Conservation (phyloP, 2,888 invertebrate species). For the Bombylius discolor region DNA sequence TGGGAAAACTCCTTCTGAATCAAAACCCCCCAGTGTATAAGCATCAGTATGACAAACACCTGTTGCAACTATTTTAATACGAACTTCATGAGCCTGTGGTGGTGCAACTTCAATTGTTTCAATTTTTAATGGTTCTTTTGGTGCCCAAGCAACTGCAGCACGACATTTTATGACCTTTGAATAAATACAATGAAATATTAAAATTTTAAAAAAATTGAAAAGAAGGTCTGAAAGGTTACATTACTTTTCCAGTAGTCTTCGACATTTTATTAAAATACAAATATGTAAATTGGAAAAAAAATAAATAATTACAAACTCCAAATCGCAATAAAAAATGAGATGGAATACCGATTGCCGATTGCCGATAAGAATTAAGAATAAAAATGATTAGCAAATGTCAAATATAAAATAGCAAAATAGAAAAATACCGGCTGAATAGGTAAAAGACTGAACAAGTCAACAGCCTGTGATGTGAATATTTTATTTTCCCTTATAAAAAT, state of each 20-base stretch:
- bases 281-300: too few relatives aligned
- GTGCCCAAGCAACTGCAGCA: conserved; percentile 95
- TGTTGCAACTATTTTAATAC: conserved; percentile 64
- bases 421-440: too few relatives aligned
- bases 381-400: too few relatives aligned
- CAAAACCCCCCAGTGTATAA: conserved; percentile 74
- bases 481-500: too few relatives aligned
- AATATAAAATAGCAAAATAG: too few relatives aligned
- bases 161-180: conserved; percentile 72
- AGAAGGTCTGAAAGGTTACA: background rate
- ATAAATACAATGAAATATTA: background rate
- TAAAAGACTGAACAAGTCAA: too few relatives aligned
- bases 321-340: too few relatives aligned
- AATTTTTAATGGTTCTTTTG: conserved; percentile 74
- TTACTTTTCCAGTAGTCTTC: conserved; percentile 1
- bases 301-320: too few relatives aligned
- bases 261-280: background rate
- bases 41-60: conserved; percentile 89
- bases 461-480: too few relatives aligned
- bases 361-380: too few relatives aligned
- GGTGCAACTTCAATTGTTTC: conserved; percentile 91
- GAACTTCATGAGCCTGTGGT: conserved; percentile 85
- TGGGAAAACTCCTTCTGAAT: conserved; percentile 86
- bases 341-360: too few relatives aligned
- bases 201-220: too few relatives aligned